Base-by-base conservation (phyloP, 2,797 vertebrate species). In the Sebastolobus alascanus region DNA sequence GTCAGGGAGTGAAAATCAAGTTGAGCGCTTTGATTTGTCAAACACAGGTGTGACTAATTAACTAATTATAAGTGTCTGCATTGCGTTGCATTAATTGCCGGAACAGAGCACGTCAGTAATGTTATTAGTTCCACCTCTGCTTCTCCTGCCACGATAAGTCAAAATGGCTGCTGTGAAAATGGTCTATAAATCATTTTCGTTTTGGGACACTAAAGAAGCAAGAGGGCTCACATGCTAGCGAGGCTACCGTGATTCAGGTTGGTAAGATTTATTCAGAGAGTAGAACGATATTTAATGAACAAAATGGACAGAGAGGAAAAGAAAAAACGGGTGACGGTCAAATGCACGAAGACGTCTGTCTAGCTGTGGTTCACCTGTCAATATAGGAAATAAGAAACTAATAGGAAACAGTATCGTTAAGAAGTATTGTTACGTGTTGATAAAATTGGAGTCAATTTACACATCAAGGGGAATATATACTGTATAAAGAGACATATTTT, bases 91-190 rank as follows among this genome's bases (percentile, higher is more conserved):
- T 74, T 55, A 33, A 38, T 38, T 58, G 3, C 27, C 74, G 8
- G 20, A 73, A 54, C 59, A 67, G 52, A 71, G 11, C 38, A 52
- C 63, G n/a, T 33, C 58, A 1, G 20, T n/a, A 25, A 52, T 60
- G 38, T 40, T 61, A 68, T 85, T 73, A 54, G 59, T 75, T 73
- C 43, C 46, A 75, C 33, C 25, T 40, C 68, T 18, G 33, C 16
- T 27, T 60, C 75, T 33, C 22, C 25, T 6, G 43, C 46, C 13
- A 0, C 10, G 11, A 4, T 6, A 46, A 58, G 14, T 73, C 18
- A n/a, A 60, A 54, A 66, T 27, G 9, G 56, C 29, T 50, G 27
- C 58, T 68, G 55, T 43, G 54, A 14, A 80, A 65, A 63, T 55
- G 7, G 27, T 54, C 33, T 4, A 9, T 35, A 11, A 71, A 25